Evolutionary conservation across 2,888 invertebrate species (phyloP), one percentile per base, ranked within the genome.

Genomic region (Fabriciana adippe): DNA sequence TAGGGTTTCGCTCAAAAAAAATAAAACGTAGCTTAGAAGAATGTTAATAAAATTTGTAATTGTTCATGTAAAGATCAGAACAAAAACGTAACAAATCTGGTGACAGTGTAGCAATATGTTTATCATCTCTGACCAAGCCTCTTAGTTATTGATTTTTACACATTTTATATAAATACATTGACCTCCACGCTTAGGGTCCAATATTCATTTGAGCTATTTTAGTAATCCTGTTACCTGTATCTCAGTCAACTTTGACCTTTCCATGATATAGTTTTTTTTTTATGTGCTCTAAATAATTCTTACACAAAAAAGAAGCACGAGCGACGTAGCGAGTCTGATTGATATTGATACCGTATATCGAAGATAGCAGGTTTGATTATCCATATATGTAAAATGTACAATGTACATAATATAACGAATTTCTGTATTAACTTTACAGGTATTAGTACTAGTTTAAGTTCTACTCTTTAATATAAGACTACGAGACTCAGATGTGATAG

Each of bases 181-280:
- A 48, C 48, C 47, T 48, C 47, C 59, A 48, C 16, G 59, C 59
- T 16, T 48, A 59, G 59, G 48, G 59, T 59, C 59, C 59, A 48
- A 6, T 15, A 26, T 59, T 26, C 48, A 26, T 26, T 59, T 48
- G 59, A 48, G 59, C 48, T 59, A 59, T 59, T 59, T 59, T 48
- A 59, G 48, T 59, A 57, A 47, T 57, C 57, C 57, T 41, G 35
- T 41, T 41, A 41, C 35, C 35, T 57, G 59, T 59, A 59, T 47
- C 26, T 59, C 48, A 59, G 59, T 59, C 59, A 59, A 59, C 59
- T 59, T 59, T 59, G 48, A 59, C 59, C 59, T 59, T 59, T 59
- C 57, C 48, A 16, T 48, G 59, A 31, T n/a, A 21, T 48, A 8
- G 11, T 41, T 11, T 8, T 41, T 35, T 48, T 59, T 59, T 59